Evolutionary conservation across 2,888 invertebrate genomes (phyloP).

Genomic region (Diarsia dahlii): DNA sequence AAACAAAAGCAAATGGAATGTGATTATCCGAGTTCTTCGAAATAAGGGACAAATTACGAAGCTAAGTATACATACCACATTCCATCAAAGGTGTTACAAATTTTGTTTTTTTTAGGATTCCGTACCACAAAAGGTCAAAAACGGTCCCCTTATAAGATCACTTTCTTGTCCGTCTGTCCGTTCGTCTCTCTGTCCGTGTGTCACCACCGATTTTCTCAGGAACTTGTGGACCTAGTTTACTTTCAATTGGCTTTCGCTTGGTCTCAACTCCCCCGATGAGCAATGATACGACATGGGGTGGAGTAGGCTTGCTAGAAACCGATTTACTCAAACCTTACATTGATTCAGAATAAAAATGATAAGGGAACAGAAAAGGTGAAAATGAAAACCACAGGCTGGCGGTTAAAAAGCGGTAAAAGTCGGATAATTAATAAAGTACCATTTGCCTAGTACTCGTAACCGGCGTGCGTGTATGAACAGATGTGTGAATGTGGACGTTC

Average conservation of each 20-base stretch:
- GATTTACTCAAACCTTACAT: background rate
- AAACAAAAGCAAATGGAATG: slow-evolving; percentile 11
- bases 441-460: no score
- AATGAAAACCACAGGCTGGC: background rate
- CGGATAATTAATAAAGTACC: background rate
- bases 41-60: background rate
- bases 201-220: no score
- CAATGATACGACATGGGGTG: background rate
- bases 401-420: background rate
- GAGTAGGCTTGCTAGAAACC: no score
- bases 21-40: slow-evolving; percentile 1
- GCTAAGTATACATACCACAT: background rate
- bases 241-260: background rate
- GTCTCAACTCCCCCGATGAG: background rate
- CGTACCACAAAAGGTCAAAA: no score
- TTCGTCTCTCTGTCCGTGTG: no score
- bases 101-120: background rate
- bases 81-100: background rate
- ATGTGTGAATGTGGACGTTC: no score
- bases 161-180: no score
- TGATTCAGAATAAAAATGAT: background rate
- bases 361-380: background rate
- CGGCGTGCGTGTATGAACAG: no score
- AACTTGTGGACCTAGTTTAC: no score
- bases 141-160: no score